phyloP scores from a whole-genome alignment of 2,797 vertebrate species.

The Propithecus deckenii region DNA sequence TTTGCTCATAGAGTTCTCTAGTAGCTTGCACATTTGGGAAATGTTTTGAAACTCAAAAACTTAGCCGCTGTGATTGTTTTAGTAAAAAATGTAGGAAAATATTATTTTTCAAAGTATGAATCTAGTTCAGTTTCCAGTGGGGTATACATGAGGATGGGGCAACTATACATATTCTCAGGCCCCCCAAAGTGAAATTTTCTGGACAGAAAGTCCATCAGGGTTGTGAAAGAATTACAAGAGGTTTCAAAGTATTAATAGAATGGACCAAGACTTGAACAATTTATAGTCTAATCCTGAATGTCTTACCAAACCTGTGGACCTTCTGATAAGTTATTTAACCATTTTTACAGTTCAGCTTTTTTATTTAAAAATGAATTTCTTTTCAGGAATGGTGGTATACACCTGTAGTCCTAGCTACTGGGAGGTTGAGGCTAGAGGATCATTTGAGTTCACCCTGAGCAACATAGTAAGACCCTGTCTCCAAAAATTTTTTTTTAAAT shows the following conservation, averaged over 20 bases:
- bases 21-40: not conserved
- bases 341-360: not conserved
- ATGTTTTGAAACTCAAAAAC: not conserved
- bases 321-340: not conserved
- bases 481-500: not conserved
- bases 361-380: not conserved
- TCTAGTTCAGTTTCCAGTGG: not conserved
- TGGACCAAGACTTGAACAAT: not conserved
- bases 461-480: not conserved
- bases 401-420: not conserved
- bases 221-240: not conserved
- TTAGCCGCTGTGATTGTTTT: not conserved
- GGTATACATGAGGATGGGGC: not conserved
- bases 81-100: not conserved
- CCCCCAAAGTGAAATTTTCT: not conserved
- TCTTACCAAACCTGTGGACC: not conserved
- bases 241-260: not conserved
- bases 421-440: not conserved
- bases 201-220: not conserved
- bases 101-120: not conserved
- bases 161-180: not conserved
- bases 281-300: not conserved
- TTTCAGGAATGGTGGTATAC: not conserved
- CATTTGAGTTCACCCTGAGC: not conserved
- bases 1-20: slow-evolving; percentile 13